Conservation (phyloP, 2,888 invertebrate species). For the Ariolimax columbianus region DNA sequence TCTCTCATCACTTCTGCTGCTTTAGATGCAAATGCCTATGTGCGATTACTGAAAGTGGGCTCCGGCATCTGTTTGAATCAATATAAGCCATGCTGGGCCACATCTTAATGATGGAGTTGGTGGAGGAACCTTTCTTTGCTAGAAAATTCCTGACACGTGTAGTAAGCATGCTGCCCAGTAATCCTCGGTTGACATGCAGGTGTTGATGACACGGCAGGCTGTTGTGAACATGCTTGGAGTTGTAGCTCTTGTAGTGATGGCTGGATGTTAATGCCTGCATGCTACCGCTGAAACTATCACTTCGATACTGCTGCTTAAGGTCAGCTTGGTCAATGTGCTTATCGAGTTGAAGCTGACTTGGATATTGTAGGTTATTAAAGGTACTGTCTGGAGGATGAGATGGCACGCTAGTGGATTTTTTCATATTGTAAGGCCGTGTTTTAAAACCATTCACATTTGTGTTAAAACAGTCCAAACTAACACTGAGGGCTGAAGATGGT, state of each 20-base stretch:
- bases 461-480: background rate
- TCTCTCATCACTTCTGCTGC: slow-evolving; percentile 6
- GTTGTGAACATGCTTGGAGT: background rate
- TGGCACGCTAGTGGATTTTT: slow-evolving; percentile 4
- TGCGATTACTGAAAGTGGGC: slow-evolving; percentile 29
- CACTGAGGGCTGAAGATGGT: slow-evolving; percentile 24
- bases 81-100: slow-evolving; percentile 27
- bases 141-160: slow-evolving; percentile 10
- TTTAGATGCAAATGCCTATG: slow-evolving; percentile 20
- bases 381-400: slow-evolving; percentile 3
- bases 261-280: slow-evolving; percentile 14
- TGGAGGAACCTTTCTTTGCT: background rate
- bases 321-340: background rate
- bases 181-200: slow-evolving; percentile 13
- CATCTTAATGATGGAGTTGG: slow-evolving; percentile 28
- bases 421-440: slow-evolving; percentile 5
- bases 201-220: background rate
- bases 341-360: background rate
- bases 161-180: slow-evolving; percentile 21
- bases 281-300: slow-evolving; percentile 18
- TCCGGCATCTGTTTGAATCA: background rate
- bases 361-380: background rate
- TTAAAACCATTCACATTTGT: background rate
- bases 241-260: slow-evolving; percentile 20
- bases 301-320: slow-evolving; percentile 25